Percentiles rank a stretch among this genome's conserved stretches.
These are phyloP conservation scores for Hydractinia symbiolongicarpus DNA, from an alignment of 30 jellyfish, hydroid and myxozoan genomes.

Conservation along the genomic window DNA sequence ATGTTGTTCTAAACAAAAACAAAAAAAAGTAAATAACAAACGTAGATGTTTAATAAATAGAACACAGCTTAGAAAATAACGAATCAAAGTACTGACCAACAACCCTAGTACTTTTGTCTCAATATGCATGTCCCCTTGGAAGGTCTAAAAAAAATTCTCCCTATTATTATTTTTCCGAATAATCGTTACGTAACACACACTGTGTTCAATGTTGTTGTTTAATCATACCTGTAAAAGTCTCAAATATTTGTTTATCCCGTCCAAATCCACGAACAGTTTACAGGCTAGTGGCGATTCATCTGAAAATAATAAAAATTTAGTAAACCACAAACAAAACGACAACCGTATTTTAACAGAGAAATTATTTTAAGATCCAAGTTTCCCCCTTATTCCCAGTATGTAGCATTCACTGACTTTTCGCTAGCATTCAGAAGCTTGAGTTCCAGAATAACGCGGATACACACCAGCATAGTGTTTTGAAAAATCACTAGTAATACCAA, in stretches of 20 bases:
- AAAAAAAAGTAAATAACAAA: background rate
- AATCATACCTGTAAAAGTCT: conserved; percentile 49
- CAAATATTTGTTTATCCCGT: conserved; percentile 52
- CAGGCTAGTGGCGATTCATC: conserved; percentile 94
- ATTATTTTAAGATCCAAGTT: background rate
- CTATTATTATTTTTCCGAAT: background rate
- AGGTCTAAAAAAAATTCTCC: conserved; percentile 28
- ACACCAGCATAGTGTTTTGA: too few relatives aligned
- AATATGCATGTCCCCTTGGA: conserved; percentile 48
- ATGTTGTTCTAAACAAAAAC: conserved; percentile 55
- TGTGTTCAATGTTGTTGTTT: background rate
- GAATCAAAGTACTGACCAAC: conserved; percentile 37
- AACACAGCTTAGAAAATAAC: background rate
- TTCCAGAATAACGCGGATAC: too few relatives aligned
- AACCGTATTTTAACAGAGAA: background rate
- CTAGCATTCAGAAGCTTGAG: too few relatives aligned
- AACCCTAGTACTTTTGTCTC: conserved; percentile 81
- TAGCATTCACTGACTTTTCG: too few relatives aligned
- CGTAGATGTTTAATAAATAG: background rate
- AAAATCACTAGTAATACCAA: too few relatives aligned
- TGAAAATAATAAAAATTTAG: background rate
- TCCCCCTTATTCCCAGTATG: background rate
- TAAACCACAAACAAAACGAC: background rate
- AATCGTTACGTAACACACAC: background rate
- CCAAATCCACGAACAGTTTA: conserved; percentile 60